Conservation (phyloP, 2,888 invertebrate genomes). For the Phania funesta region DNA sequence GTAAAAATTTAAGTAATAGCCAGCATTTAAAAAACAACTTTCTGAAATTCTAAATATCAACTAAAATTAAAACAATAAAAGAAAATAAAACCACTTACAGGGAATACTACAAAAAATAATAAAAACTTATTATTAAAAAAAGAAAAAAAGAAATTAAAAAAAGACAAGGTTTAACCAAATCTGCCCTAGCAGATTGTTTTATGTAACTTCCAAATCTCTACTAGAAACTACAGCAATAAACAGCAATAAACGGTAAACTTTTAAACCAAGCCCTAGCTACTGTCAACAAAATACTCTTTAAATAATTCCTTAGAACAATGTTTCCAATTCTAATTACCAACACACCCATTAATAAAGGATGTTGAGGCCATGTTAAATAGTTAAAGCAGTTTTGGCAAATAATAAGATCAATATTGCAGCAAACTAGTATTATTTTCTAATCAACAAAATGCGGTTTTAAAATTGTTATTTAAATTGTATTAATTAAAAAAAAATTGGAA, state of each 20-base stretch:
- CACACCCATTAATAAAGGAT: neutral
- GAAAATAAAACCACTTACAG: too few species aligned
- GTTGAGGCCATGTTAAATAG: conserved; percentile 22
- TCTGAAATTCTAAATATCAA: too few species aligned
- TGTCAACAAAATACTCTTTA: neutral
- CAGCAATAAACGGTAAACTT: neutral
- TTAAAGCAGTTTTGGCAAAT: conserved; percentile 25
- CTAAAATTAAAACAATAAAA: too few species aligned
- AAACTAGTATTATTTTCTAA: conserved; percentile 14
- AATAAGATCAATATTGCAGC: conserved; percentile 3
- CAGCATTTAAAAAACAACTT: too few species aligned
- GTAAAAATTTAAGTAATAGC: too few species aligned
- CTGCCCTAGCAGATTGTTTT: too few species aligned
- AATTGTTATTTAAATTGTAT: neutral
- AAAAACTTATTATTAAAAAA: too few species aligned
- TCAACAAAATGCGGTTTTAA: conserved; percentile 15
- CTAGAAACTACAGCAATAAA: neutral
- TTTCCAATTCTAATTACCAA: conserved; percentile 2
- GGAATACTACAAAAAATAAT: too few species aligned
- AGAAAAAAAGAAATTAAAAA: too few species aligned
- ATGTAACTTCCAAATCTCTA: neutral
- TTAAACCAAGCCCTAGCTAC: neutral
- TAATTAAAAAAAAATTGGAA: conserved; percentile 18
- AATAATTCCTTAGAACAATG: neutral
- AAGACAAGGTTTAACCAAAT: too few species aligned